These are phyloP conservation scores for Pseudolycoriella hygida DNA, from an alignment of 2,888 invertebrate species.

Conservation along the genomic window DNA sequence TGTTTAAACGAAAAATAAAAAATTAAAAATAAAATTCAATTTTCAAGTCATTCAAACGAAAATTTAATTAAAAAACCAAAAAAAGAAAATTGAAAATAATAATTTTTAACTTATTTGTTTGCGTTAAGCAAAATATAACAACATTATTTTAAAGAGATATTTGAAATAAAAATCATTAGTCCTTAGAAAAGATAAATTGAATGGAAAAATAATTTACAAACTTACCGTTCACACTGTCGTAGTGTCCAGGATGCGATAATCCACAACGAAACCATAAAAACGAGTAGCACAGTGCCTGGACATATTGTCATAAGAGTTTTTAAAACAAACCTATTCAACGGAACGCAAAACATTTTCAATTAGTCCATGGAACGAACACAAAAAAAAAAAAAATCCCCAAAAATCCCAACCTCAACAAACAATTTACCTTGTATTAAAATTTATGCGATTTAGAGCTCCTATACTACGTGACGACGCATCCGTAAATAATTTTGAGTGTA, in stretches of 20 bases:
- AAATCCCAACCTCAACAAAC: no score
- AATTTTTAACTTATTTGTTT: neutral
- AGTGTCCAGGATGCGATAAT: conserved; percentile 99
- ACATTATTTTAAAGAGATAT: neutral
- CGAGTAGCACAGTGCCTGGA: conserved; percentile 90
- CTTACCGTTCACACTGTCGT: conserved; percentile 94
- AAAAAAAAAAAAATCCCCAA: no score
- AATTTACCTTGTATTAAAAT: conserved; percentile 81
- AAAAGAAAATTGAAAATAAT: neutral
- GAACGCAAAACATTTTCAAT: neutral
- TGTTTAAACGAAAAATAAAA: neutral
- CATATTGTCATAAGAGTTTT: conserved; percentile 99
- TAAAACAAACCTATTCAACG: conserved; percentile 54
- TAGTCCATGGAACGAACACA: no score
- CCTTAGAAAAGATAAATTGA: neutral
- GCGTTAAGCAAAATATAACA: neutral
- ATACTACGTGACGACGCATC: conserved; percentile 97
- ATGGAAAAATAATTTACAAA: conserved; percentile 13
- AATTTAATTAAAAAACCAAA: neutral
- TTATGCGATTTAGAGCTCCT: conserved; percentile 94
- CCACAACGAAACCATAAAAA: conserved; percentile 99
- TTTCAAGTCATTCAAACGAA: neutral
- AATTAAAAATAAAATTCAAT: neutral
- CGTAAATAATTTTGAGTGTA: conserved; percentile 98
- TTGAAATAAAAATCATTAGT: neutral